phyloP scores from a whole-genome alignment of 2,797 vertebrate genomes.

The Coranthus polyacanthus region DNA sequence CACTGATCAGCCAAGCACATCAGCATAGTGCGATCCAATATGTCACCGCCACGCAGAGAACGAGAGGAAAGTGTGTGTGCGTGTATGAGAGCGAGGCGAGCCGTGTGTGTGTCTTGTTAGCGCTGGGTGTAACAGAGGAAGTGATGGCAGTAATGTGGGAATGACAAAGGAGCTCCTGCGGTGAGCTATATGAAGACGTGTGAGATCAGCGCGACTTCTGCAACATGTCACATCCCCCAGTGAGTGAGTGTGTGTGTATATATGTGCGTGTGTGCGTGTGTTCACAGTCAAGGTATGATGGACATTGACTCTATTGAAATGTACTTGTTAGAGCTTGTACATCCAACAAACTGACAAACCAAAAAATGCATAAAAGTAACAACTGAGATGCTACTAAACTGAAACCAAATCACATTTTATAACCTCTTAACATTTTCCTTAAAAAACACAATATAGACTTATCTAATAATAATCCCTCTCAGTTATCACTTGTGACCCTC shows the following conservation, averaged over 20 bases:
- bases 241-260: conserved; percentile 3
- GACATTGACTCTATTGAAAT: too few relatives aligned
- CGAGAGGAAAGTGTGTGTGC: conserved; percentile 11
- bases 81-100: not conserved
- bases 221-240: conserved; percentile 34
- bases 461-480: too few relatives aligned
- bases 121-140: conserved; percentile 56
- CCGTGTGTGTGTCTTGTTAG: conserved; percentile 64
- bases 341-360: too few relatives aligned
- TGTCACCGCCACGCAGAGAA: conserved; percentile 68
- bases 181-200: conserved; percentile 66
- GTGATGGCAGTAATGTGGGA: conserved; percentile 66
- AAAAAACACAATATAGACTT: too few relatives aligned
- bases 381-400: too few relatives aligned
- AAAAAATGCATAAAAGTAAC: too few relatives aligned
- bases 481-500: too few relatives aligned
- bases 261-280: not conserved
- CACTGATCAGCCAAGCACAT: conserved; percentile 75
- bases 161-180: conserved; percentile 68
- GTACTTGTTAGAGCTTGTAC: too few relatives aligned
- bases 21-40: conserved; percentile 73
- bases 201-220: conserved; percentile 37
- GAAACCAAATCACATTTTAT: too few relatives aligned
- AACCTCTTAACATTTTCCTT: too few relatives aligned
- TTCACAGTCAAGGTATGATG: conserved; percentile 3